These are phyloP conservation scores for Poecilus cupreus DNA, from an alignment of 2,888 invertebrate species.

Conservation along the genomic window DNA sequence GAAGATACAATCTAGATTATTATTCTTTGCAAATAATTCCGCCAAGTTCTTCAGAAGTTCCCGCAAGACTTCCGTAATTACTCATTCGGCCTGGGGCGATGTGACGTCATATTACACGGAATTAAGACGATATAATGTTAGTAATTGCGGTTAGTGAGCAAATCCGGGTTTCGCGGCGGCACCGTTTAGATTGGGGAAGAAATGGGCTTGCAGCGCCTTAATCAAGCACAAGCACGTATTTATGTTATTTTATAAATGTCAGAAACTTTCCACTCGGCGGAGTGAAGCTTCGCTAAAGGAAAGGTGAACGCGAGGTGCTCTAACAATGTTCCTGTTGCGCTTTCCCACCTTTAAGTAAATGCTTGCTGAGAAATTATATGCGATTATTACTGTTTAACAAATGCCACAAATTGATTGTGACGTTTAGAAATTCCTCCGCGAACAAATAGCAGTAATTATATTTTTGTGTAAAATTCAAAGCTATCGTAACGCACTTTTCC, in stretches of 20 bases:
- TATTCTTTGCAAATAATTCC: slow-evolving; percentile 54
- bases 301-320: background rate
- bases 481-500: background rate
- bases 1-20: slow-evolving; percentile 50
- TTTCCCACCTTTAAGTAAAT: slow-evolving; percentile 5
- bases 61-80: slow-evolving; percentile 49
- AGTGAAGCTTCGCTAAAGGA: background rate
- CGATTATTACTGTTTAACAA: background rate
- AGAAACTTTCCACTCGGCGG: slow-evolving; percentile 47
- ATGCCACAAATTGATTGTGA: background rate
- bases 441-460: background rate
- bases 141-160: slow-evolving; percentile 29
- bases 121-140: slow-evolving; percentile 54
- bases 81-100: slow-evolving; percentile 28
- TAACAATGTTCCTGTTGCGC: background rate
- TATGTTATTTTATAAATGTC: slow-evolving; percentile 56
- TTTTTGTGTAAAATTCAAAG: background rate
- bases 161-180: background rate
- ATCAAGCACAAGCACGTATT: slow-evolving; percentile 41
- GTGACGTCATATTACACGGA: slow-evolving; percentile 51
- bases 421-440: slow-evolving; percentile 14
- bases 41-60: slow-evolving; percentile 44
- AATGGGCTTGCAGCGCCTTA: slow-evolving; percentile 23
- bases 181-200: slow-evolving; percentile 29
- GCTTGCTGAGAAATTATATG: too few relatives aligned